Percentiles rank a stretch among this genome's conserved stretches.
These are phyloP conservation scores for Nineta flava DNA, from an alignment of 2,888 invertebrate species.

Conservation along the genomic window DNA sequence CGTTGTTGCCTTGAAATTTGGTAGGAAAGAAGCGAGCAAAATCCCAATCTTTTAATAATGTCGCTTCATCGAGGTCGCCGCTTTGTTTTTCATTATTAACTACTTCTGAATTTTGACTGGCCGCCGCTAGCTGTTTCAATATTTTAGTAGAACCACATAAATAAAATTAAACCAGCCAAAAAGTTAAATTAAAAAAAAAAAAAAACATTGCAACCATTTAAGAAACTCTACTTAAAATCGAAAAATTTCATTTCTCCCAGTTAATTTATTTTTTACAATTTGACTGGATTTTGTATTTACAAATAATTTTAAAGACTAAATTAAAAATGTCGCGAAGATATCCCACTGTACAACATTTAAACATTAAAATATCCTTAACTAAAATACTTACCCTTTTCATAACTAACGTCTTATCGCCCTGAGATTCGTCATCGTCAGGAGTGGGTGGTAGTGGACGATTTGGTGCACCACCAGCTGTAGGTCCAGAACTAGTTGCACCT, in stretches of 20 bases:
- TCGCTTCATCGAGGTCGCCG: constrained; percentile 58
- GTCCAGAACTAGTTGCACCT: constrained; percentile 23
- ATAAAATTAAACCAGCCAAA: not conserved
- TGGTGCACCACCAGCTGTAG: constrained; percentile 55
- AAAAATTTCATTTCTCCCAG: not conserved
- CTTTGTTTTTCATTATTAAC: constrained; percentile 20
- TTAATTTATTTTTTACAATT: not conserved
- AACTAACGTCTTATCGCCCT: constrained; percentile 76
- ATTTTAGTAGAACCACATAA: constrained; percentile 15
- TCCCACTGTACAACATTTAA: no score
- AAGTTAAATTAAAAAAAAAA: no score
- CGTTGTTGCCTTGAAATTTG: constrained; percentile 20
- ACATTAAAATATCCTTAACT: no score
- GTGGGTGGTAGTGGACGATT: constrained; percentile 89
- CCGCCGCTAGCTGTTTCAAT: constrained; percentile 26
- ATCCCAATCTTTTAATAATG: constrained; percentile 73
- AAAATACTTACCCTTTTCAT: constrained; percentile 66
- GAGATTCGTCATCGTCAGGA: constrained; percentile 70
- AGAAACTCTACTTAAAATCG: no score
- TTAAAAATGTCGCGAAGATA: no score
- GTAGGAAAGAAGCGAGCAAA: constrained; percentile 69
- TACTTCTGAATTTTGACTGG: constrained; percentile 18
- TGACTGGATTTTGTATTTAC: no score
- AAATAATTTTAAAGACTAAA: no score
- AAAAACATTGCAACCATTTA: no score